Percentiles rank a stretch among this genome's conserved stretches.
These are phyloP conservation scores for Pogonomyrmex californicus DNA, from an alignment of 1,140 invertebrate species.

Conservation along the genomic window DNA sequence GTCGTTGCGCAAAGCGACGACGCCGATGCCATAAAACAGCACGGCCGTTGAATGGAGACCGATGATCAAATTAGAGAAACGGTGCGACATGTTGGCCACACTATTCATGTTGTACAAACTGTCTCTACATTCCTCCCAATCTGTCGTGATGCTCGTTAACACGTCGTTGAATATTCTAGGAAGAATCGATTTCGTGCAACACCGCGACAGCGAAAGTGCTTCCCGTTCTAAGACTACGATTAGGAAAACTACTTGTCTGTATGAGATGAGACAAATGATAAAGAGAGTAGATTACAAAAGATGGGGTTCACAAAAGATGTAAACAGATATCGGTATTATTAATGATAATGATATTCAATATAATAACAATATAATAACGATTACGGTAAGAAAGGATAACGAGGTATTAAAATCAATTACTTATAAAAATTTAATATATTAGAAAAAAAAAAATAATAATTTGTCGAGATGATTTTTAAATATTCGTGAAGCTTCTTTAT, in stretches of 20 bases:
- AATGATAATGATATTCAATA: neutral
- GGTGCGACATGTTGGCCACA: slow-evolving; percentile 31
- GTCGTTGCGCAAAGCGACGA: slow-evolving; percentile 17
- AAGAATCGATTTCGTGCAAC: slow-evolving; percentile 42
- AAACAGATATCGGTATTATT: neutral
- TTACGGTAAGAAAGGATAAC: neutral
- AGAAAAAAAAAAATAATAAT: neutral
- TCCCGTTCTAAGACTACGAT: slow-evolving; percentile 25
- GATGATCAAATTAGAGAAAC: slow-evolving; percentile 53
- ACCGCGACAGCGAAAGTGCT: neutral
- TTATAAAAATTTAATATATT: neutral
- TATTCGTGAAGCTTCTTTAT: neutral
- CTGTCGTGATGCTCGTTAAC: slow-evolving; percentile 32
- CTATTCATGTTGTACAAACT: slow-evolving; percentile 16
- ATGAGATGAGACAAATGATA: slow-evolving; percentile 1
- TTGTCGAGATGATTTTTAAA: neutral
- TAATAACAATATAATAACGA: neutral
- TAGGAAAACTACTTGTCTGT: slow-evolving; percentile 15
- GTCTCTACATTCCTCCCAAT: slow-evolving; percentile 23
- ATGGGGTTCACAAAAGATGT: neutral
- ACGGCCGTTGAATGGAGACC: slow-evolving; percentile 46
- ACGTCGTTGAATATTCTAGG: slow-evolving; percentile 50
- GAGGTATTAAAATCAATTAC: neutral
- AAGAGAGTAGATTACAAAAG: neutral
- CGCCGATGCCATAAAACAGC: slow-evolving; percentile 33